phyloP scores from a whole-genome alignment of 2,888 invertebrate species.

The Patella depressa region DNA sequence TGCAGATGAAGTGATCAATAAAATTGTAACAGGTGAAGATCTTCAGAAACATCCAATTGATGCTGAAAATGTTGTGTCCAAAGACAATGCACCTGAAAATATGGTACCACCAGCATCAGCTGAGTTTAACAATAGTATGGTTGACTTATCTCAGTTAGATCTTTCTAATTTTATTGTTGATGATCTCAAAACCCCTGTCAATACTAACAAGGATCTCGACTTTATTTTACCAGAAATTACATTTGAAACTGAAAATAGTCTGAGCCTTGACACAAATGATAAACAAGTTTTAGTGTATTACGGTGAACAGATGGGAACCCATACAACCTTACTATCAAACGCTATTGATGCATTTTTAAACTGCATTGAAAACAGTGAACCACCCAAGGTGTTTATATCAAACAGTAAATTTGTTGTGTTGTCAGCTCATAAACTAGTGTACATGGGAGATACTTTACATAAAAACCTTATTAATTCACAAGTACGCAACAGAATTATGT shows the following conservation, averaged over 20 bases:
- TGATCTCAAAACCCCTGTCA: constrained; percentile 27
- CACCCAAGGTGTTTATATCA: constrained; percentile 91
- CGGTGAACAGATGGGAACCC: constrained; percentile 87
- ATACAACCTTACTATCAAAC: constrained; percentile 83
- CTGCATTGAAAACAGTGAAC: constrained; percentile 92
- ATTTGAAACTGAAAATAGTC: background rate
- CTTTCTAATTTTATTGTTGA: constrained; percentile 15
- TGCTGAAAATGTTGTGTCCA: background rate
- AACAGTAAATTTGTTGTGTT: constrained; percentile 95
- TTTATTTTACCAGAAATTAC: constrained; percentile 15
- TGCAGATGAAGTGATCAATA: background rate
- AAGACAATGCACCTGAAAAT: constrained; percentile 2
- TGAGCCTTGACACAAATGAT: constrained; percentile 79
- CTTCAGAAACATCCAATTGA: background rate
- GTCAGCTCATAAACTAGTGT: constrained; percentile 92
- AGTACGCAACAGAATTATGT: constrained; percentile 76
- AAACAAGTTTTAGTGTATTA: constrained; percentile 89
- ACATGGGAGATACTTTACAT: constrained; percentile 94
- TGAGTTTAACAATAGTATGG: constrained; percentile 5
- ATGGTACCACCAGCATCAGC: constrained; percentile 2
- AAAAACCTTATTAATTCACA: constrained; percentile 85
- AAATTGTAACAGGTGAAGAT: background rate
- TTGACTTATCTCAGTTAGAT: constrained; percentile 14
- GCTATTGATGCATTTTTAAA: constrained; percentile 93
- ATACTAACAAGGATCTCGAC: constrained; percentile 15